Conservation (phyloP, 2,888 invertebrate genomes). For the Polia nebulosa region DNA sequence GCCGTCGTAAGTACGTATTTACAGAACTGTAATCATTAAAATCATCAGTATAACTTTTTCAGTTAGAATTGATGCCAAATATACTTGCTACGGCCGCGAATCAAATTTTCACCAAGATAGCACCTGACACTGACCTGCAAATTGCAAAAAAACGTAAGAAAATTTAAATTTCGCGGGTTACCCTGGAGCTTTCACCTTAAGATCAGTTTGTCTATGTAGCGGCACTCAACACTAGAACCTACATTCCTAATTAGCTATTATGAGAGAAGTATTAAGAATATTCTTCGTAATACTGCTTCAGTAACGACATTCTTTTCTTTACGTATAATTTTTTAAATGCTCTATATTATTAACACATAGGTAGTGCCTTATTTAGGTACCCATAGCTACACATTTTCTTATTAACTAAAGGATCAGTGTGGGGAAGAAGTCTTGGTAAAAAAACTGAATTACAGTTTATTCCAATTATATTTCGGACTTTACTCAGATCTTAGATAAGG, state of each 20-base stretch:
- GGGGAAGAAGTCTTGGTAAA: constrained; percentile 41
- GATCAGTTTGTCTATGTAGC: neutral
- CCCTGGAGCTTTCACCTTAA: too few species aligned
- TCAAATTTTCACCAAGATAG: too few species aligned
- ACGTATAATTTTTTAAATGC: too few species aligned
- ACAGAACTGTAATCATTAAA: too few species aligned
- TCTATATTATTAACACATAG: neutral
- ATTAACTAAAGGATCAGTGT: constrained; percentile 42
- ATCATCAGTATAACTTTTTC: too few species aligned
- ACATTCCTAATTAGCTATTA: neutral
- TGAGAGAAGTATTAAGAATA: neutral
- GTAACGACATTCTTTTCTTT: neutral
- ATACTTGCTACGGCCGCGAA: too few species aligned
- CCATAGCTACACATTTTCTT: constrained; percentile 31
- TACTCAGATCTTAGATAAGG: constrained; percentile 57
- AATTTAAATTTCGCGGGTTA: too few species aligned
- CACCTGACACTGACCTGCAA: too few species aligned
- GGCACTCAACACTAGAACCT: neutral
- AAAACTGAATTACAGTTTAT: constrained; percentile 51
- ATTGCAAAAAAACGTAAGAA: too few species aligned
- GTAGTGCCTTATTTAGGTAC: constrained; percentile 8
- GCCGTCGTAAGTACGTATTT: too few species aligned
- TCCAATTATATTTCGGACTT: constrained; percentile 61
- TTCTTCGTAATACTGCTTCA: neutral
- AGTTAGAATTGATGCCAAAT: too few species aligned